These are phyloP conservation scores for Eidolon helvum DNA, from an alignment of 2,113 vertebrate genomes.

Conservation along the genomic window DNA sequence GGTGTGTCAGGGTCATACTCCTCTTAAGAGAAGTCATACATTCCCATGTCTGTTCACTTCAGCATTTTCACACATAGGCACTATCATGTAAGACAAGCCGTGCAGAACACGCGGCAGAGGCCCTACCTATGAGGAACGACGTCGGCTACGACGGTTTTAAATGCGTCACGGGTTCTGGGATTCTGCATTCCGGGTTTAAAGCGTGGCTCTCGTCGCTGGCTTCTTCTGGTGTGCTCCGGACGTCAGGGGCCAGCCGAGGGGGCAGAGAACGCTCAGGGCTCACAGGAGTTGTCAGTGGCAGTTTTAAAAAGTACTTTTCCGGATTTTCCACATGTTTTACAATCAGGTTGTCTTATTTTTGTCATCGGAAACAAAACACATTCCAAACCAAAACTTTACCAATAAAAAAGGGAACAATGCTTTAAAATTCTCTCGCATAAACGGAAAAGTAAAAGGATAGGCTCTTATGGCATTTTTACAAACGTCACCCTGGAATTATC, in stretches of 20 bases:
- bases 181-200: background rate
- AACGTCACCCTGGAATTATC: background rate
- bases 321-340: background rate
- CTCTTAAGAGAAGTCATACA: background rate
- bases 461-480: background rate
- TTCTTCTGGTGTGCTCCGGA: background rate
- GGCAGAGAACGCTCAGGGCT: background rate
- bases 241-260: background rate
- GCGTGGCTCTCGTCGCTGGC: background rate
- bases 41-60: background rate
- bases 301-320: background rate
- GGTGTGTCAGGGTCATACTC: background rate
- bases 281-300: background rate
- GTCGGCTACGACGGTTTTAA: background rate
- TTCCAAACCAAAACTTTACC: background rate
- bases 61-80: background rate
- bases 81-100: background rate
- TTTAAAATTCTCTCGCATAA: background rate
- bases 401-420: background rate
- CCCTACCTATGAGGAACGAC: background rate
- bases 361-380: background rate
- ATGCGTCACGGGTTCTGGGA: background rate
- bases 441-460: background rate
- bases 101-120: background rate
- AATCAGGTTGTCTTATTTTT: background rate